A percentile compares a stretch with the other conserved stretches of the same genome.
Conservation (phyloP, 2,888 invertebrate genomes). For the Brachylomia viminalis region DNA sequence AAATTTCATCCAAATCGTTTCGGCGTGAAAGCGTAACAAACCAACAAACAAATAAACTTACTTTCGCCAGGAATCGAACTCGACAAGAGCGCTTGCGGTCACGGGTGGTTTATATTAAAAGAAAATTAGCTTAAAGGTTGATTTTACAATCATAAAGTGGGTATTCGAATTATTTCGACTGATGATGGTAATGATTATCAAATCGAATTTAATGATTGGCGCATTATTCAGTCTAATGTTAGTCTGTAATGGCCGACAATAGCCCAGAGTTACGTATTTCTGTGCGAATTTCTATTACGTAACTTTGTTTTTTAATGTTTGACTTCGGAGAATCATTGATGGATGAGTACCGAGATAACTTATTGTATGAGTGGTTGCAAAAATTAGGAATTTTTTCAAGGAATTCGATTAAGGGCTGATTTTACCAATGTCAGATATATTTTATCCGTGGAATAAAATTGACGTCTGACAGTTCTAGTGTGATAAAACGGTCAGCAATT, state of each 20-base stretch:
- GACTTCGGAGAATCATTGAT: conserved; percentile 23
- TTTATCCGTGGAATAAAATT: too few relatives aligned
- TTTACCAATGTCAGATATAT: too few relatives aligned
- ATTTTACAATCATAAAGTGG: background rate
- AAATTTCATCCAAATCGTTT: too few relatives aligned
- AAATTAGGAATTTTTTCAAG: too few relatives aligned
- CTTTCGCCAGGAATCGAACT: too few relatives aligned
- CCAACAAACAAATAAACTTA: too few relatives aligned
- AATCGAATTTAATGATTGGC: conserved; percentile 35
- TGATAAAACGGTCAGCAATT: too few relatives aligned
- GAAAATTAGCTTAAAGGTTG: background rate
- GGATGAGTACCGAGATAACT: background rate
- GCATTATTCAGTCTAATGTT: background rate
- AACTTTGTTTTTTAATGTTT: conserved; percentile 5
- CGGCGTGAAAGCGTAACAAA: too few relatives aligned
- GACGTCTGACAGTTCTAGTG: too few relatives aligned
- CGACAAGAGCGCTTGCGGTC: too few relatives aligned
- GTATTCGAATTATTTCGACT: conserved; percentile 17
- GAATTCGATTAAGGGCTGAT: background rate
- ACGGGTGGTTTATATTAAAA: too few relatives aligned
- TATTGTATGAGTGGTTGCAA: too few relatives aligned
- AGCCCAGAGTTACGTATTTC: conserved; percentile 17
- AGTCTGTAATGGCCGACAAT: conserved; percentile 31
- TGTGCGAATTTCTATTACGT: conserved; percentile 30
- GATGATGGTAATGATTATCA: conserved; percentile 15